Conservation (phyloP, 2,797 vertebrate genomes). For the Erethizon dorsatum region DNA sequence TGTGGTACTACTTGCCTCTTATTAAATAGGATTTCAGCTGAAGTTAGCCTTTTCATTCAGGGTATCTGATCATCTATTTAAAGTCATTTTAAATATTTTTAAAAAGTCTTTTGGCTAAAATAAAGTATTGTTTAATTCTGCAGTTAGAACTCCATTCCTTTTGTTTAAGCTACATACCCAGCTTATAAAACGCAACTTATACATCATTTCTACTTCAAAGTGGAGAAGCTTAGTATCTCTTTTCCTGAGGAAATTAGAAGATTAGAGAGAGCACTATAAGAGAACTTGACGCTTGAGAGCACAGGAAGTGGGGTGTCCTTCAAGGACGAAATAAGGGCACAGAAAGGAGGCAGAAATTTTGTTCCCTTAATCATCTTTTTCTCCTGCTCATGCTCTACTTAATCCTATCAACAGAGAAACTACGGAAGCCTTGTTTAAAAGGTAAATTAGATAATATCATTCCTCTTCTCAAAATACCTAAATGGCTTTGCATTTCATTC, state of each 20-base stretch:
- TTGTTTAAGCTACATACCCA: not conserved
- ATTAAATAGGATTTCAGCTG: not conserved
- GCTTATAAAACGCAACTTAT: not conserved
- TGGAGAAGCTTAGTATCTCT: not conserved
- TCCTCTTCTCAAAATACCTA: not conserved
- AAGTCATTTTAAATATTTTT: slow-evolving; percentile 32
- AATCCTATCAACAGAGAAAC: not conserved
- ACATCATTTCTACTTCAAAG: not conserved
- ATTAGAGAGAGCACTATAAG: not conserved
- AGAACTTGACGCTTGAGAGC: not conserved
- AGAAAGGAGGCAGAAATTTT: not conserved
- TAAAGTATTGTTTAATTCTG: not conserved
- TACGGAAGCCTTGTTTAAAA: not conserved
- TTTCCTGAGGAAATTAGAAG: slow-evolving; percentile 55
- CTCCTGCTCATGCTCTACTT: not conserved
- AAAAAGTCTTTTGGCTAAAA: not conserved
- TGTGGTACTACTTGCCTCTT: not conserved
- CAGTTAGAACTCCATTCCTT: not conserved
- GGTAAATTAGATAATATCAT: not conserved
- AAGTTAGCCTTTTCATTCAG: not conserved
- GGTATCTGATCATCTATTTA: not conserved
- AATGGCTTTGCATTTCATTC: not conserved
- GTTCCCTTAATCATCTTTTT: not conserved
- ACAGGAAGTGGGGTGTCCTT: too few relatives aligned
- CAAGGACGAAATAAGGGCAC: not conserved